Base-by-base conservation (phyloP, 2,113 vertebrate genomes). In the Brienomyrus longianalis region DNA sequence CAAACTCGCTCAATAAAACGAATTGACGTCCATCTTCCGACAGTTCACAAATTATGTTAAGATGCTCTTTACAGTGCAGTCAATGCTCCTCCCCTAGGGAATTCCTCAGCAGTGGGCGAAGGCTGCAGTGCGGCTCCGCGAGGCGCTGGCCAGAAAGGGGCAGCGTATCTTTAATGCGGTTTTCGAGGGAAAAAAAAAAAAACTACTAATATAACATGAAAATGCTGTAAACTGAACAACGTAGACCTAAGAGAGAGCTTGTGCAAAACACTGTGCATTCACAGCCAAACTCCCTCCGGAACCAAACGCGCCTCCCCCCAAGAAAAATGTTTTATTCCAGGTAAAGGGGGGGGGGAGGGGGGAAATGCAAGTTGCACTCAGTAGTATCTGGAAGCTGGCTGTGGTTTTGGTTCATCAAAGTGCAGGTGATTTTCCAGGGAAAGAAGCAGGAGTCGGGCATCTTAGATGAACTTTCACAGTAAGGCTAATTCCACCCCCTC, bases 1-100 rank as follows among this genome's bases (percentile, higher is more conserved):
- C 92, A 93, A 86, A 93, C 50, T 91, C 91, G 52, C 91, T 94
- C 89, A 91, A 93, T 88, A 83, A 70, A 92, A 92, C 83, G 87
- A 88, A 90, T 92, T 91, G 5, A 88, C 91, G 93, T 94, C 90
- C 88, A 88, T 93, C 86, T 86, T 89, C 43, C n/a, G n/a, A 48
- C 48, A 52, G 17, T 19, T 47, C 62, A 27, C 43, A 8, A 23
- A 48, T 51, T 47, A 86, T n/a, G 83, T 52, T 43, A 85, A 45
- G 39, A 86, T 59, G 9, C n/a, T 86, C 1, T 51, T 66, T 45
- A 35, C 23, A 70, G 56, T 59, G 27, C n/a, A n/a, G 83, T 86
- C 11, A 45, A 7, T 35, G 11, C 50, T 87, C 89, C 45, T 90
- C 56, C 77, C n/a, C 31, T 27, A 35, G 35, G 21, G 17, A 52